phyloP scores from a whole-genome alignment of 2,797 vertebrate genomes.

The Neosalanx taihuensis region DNA sequence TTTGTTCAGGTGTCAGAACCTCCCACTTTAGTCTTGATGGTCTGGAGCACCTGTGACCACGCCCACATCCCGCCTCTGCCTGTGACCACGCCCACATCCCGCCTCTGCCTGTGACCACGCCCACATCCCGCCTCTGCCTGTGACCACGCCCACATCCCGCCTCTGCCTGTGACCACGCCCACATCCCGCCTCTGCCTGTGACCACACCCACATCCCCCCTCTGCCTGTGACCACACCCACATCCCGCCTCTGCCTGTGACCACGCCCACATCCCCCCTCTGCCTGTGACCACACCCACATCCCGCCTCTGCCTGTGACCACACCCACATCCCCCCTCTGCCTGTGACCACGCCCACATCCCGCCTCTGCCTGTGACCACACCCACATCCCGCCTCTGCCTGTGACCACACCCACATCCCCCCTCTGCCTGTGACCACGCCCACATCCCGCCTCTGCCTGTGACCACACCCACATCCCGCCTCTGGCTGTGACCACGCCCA shows the following conservation, averaged over 20 bases:
- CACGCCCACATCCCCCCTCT: too few species aligned
- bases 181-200: background rate
- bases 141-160: too few species aligned
- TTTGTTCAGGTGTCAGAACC: slow-evolving; percentile 56
- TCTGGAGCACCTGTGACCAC: background rate
- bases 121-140: too few species aligned
- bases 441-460: background rate
- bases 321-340: background rate
- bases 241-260: too few species aligned
- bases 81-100: too few species aligned
- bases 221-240: background rate
- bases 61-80: background rate
- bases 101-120: too few species aligned
- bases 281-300: background rate
- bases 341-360: too few species aligned
- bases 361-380: too few species aligned
- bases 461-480: too few species aligned
- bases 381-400: too few species aligned
- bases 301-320: too few species aligned
- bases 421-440: background rate
- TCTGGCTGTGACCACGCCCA: too few species aligned
- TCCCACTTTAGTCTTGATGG: background rate
- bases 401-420: background rate
- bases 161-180: background rate
- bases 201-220: background rate